Conservation (phyloP, 2,113 vertebrate genomes). For the Manacus vitellinus region DNA sequence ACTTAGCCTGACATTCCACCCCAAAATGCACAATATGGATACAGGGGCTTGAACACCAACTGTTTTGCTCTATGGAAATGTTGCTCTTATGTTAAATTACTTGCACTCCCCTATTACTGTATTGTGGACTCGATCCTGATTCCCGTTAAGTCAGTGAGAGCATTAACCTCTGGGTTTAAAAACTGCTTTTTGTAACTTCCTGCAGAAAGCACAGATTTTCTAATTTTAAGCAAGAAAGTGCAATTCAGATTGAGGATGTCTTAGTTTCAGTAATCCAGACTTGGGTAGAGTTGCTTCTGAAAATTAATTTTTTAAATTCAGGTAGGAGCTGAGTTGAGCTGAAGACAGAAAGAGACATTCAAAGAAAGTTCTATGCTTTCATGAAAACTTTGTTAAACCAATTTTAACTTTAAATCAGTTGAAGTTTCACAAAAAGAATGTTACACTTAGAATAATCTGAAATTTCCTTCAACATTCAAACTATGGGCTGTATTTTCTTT, state of each 20-base stretch:
- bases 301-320: neutral
- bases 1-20: neutral
- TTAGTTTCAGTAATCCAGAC: neutral
- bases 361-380: neutral
- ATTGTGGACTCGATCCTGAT: neutral
- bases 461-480: slow-evolving; percentile 8
- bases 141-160: neutral
- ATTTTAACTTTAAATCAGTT: slow-evolving; percentile 18
- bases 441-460: neutral
- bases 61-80: neutral
- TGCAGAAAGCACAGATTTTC: neutral
- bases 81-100: neutral
- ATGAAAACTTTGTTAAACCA: neutral
- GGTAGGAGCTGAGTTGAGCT: neutral
- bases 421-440: neutral
- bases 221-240: neutral
- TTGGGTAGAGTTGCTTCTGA: neutral
- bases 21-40: neutral
- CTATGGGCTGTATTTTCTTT: neutral
- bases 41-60: neutral
- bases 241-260: neutral
- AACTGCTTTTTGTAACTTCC: neutral
- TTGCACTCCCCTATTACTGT: neutral
- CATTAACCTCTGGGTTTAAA: neutral
- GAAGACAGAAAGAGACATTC: neutral